Evolutionary conservation across 2,888 invertebrate genomes (phyloP), one percentile per base, ranked within the genome.

Genomic region (Netelia virgata): DNA sequence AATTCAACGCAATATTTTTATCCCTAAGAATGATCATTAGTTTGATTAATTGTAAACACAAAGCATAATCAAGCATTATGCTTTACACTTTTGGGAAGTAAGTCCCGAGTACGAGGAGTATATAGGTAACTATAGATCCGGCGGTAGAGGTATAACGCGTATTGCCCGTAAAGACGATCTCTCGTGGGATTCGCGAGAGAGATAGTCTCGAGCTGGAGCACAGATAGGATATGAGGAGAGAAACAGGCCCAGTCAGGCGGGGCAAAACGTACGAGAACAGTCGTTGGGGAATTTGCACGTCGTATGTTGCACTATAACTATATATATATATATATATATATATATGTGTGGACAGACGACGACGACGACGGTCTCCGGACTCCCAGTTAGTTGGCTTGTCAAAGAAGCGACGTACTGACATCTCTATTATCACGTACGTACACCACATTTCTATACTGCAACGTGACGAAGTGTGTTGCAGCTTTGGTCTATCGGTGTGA

Each of bases 401-500:
- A 93, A 93, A 92, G 90, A 87, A 87, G 87, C 88, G 92, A 93
- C 93, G 92, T 91, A 90, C 92, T 93, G 93, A 93, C 93, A 93
- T 93, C 91, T 93, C 93, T 92, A 93, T 93, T 93, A 93, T 93
- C 93, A 92, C 92, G 88, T 87, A 86, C 57, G 57, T 75, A 74
- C 81, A 76, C 68, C 57, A 57, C 78, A 64, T 59, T 76, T 74
- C 72, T 76, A 82, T 69, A 76, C 43, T n/a, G 76, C 47, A 68
- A 61, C 18, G 74, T 74, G 74, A 41, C 70, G 47, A 73, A 61
- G 61, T 73, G 78, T 78, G 61, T 61, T 20, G 59, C 53, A 50
- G 20, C 16, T 63, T 18, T 72, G 69, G 61, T 59, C 14, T 47
- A 14, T 47, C 14, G 3, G 14, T 47, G 47, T 23, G 61, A 61